These are phyloP conservation scores for Anticlea derivata DNA, from an alignment of 2,888 invertebrate genomes.

Conservation along the genomic window DNA sequence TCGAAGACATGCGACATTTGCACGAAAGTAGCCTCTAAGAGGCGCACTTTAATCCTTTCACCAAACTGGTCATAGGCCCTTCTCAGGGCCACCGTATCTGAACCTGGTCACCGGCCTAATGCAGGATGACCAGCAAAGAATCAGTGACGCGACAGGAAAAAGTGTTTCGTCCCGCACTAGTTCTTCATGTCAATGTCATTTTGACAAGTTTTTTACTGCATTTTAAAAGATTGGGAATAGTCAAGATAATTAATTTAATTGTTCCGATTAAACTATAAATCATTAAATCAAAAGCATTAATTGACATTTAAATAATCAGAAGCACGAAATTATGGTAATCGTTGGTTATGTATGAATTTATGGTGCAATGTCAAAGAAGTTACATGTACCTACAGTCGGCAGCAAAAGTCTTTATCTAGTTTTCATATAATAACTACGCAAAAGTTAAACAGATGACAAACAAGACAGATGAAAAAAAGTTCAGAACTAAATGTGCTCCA, in stretches of 20 bases:
- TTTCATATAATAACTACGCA: not conserved
- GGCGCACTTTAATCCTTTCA: too few species aligned
- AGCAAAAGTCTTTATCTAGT: not conserved
- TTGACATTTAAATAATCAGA: conserved; percentile 18
- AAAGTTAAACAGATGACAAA: too few species aligned
- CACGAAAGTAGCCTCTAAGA: too few species aligned
- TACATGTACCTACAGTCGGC: not conserved
- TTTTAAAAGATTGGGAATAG: not conserved
- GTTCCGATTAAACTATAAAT: conserved; percentile 7
- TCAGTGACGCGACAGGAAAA: too few species aligned
- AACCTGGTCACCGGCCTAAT: too few species aligned
- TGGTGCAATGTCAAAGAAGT: conserved; percentile 5
- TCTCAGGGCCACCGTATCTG: too few species aligned
- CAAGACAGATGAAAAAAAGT: too few species aligned
- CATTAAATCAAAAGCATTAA: conserved; percentile 9
- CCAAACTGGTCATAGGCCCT: too few species aligned
- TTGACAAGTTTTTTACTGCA: not conserved
- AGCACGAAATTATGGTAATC: conserved; percentile 17
- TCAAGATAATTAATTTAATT: conserved; percentile 10
- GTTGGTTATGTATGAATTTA: conserved; percentile 3
- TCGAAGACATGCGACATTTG: too few species aligned
- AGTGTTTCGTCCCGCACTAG: not conserved
- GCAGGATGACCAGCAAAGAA: too few species aligned
- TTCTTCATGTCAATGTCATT: not conserved
- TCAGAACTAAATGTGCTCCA: too few species aligned